These are phyloP conservation scores for Brachionus asplanchnoidis DNA, from an alignment of 1,140 invertebrate species.

Conservation along the genomic window DNA sequence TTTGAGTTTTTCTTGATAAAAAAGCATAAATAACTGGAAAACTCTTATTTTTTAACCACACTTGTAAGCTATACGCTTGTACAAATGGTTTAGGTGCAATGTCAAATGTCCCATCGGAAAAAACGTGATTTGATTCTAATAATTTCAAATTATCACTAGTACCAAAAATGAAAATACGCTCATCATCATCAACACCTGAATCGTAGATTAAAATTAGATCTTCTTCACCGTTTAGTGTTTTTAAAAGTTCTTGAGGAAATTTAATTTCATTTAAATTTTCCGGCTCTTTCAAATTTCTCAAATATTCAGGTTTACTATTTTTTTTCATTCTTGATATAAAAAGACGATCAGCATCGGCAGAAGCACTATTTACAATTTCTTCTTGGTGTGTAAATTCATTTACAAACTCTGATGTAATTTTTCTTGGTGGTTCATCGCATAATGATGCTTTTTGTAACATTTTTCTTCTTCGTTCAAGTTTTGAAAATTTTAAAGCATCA, in stretches of 20 bases:
- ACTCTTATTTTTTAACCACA: no score
- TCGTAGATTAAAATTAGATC: background rate
- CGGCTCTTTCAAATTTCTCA: background rate
- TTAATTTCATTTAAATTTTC: background rate
- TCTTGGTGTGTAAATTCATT: background rate
- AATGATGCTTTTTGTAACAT: background rate
- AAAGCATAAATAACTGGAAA: no score
- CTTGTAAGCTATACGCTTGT: no score
- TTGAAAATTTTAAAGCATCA: background rate
- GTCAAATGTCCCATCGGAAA: no score
- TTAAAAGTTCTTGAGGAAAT: background rate
- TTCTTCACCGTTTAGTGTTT: background rate
- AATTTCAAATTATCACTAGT: no score
- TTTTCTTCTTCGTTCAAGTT: constrained; percentile 2
- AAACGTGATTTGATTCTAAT: no score
- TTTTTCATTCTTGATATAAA: background rate
- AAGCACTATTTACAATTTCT: background rate
- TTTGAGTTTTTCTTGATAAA: no score
- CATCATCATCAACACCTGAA: background rate
- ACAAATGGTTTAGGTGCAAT: no score
- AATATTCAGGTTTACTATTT: background rate
- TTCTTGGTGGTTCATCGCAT: background rate
- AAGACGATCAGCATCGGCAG: background rate
- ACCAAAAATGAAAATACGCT: background rate
- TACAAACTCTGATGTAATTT: background rate